These are phyloP conservation scores for Arctopsyche grandis DNA, from an alignment of 1,140 invertebrate species.

Conservation along the genomic window DNA sequence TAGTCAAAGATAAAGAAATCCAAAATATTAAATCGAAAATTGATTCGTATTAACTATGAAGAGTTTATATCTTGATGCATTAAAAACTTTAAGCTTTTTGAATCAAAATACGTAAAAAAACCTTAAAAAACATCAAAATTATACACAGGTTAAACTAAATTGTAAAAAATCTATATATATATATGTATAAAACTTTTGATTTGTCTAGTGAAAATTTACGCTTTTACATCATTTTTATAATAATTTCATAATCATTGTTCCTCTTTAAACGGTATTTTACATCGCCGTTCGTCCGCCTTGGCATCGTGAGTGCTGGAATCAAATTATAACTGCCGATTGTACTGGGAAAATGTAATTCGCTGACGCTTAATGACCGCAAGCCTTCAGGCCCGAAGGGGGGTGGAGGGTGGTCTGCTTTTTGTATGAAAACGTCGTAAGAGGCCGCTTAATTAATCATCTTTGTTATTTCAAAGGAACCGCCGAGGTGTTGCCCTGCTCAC, in stretches of 20 bases:
- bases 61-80: too few species aligned
- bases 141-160: too few species aligned
- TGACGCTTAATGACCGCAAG: conserved; percentile 10
- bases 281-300: too few species aligned
- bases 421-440: not conserved
- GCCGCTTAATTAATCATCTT: conserved; percentile 30
- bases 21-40: too few species aligned
- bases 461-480: not conserved
- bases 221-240: not conserved
- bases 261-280: not conserved
- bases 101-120: too few species aligned
- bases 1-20: too few species aligned
- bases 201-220: too few species aligned
- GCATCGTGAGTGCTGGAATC: not conserved
- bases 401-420: not conserved
- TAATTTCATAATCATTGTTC: not conserved
- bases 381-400: not conserved
- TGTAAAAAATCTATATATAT: too few species aligned
- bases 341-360: conserved; percentile 4
- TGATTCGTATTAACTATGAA: too few species aligned
- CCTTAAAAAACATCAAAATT: too few species aligned
- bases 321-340: conserved; percentile 35
- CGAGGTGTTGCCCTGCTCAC: not conserved
- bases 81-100: too few species aligned
- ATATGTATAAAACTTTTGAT: too few species aligned